Percentiles rank a stretch among this genome's conserved stretches.
phyloP scores from a whole-genome alignment of 2,113 vertebrate species.

The Poeciliopsis occidentalis region DNA sequence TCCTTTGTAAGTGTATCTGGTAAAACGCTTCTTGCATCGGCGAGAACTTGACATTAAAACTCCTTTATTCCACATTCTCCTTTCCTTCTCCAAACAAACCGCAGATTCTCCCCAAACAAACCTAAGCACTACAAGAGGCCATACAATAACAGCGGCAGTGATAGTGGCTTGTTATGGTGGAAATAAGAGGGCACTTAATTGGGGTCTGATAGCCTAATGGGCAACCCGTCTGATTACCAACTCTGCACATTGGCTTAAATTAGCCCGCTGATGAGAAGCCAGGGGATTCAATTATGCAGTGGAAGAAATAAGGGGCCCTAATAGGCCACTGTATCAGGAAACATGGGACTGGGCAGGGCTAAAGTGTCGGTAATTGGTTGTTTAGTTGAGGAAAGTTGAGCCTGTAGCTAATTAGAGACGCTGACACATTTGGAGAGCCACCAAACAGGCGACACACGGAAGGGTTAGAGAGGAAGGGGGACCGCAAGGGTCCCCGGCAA shows the following conservation, averaged over 20 bases:
- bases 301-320: conserved; percentile 78
- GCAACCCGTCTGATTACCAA: conserved; percentile 79
- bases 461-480: conserved; percentile 29
- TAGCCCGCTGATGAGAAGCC: conserved; percentile 81
- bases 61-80: conserved; percentile 26
- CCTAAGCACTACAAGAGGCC: conserved; percentile 62
- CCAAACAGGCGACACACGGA: conserved; percentile 60
- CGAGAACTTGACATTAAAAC: conserved; percentile 25
- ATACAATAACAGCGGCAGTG: conserved; percentile 75
- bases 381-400: conserved; percentile 78
- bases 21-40: conserved; percentile 22
- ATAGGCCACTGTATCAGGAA: conserved; percentile 78
- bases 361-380: conserved; percentile 77
- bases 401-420: conserved; percentile 73
- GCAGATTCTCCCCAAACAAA: conserved; percentile 68
- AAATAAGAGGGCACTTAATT: conserved; percentile 80
- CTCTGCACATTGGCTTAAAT: conserved; percentile 80
- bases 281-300: conserved; percentile 83
- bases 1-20: not conserved
- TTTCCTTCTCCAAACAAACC: conserved; percentile 48
- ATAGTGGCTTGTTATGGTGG: conserved; percentile 74
- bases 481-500: conserved; percentile 49
- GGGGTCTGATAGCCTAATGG: conserved; percentile 77
- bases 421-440: conserved; percentile 63
- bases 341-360: conserved; percentile 67